These are phyloP conservation scores for Neosilurus mollespiculum DNA, from an alignment of 2,797 vertebrate genomes.

Conservation along the genomic window DNA sequence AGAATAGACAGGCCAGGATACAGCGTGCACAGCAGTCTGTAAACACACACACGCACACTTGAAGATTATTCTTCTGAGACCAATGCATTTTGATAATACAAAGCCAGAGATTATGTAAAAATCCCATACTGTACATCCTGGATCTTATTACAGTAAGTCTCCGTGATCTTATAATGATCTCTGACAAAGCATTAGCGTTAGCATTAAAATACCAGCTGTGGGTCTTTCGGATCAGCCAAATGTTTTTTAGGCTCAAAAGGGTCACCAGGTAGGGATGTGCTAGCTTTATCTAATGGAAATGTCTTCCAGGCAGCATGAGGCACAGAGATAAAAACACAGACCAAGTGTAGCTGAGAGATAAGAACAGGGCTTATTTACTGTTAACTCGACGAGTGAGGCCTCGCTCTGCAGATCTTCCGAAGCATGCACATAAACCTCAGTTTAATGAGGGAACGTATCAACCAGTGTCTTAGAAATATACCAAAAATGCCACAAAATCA, in stretches of 20 bases:
- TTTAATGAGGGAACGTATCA: too few relatives aligned
- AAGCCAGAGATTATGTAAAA: slow-evolving; percentile 2
- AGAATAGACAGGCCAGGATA: slow-evolving; percentile 80
- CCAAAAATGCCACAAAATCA: too few relatives aligned
- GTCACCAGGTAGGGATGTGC: slow-evolving; percentile 14
- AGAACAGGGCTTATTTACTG: slow-evolving; percentile 42
- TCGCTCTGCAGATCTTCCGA: slow-evolving; percentile 17
- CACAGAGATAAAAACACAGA: slow-evolving; percentile 44
- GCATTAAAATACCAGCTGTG: background rate
- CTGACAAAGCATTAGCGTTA: background rate
- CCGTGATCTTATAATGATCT: background rate
- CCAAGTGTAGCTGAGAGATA: slow-evolving; percentile 49
- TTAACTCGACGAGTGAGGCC: slow-evolving; percentile 23
- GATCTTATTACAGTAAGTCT: background rate
- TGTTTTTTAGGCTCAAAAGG: slow-evolving; percentile 19
- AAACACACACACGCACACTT: slow-evolving; percentile 33
- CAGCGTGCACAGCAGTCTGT: slow-evolving; percentile 79
- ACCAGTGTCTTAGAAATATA: too few relatives aligned
- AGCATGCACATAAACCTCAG: background rate
- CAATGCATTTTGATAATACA: background rate
- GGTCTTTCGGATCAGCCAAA: slow-evolving; percentile 3
- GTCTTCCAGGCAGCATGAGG: slow-evolving; percentile 41
- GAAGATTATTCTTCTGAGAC: background rate
- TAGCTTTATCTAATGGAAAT: slow-evolving; percentile 33
- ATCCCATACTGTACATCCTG: background rate